Base-by-base conservation (phyloP, 2,797 vertebrate genomes). In the Triplophysa yarkandensis region DNA sequence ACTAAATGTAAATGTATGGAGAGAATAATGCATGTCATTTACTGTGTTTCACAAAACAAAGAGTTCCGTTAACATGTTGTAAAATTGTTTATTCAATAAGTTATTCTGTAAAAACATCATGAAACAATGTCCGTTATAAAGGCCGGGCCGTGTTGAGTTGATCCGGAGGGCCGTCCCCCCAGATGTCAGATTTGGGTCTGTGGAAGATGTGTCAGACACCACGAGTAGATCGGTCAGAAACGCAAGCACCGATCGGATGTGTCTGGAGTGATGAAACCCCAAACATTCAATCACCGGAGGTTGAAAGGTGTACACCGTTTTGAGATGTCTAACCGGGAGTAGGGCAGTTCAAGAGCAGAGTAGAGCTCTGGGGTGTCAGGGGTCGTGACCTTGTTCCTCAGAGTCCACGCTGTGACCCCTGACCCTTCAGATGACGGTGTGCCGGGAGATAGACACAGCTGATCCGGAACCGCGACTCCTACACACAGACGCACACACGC, bases 291-390 rank as follows among this genome's bases (percentile, higher is more conserved):
- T n/a, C n/a, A n/a, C n/a, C n/a, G n/a, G n/a, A n/a, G n/a, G n/a
- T n/a, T n/a, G n/a, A n/a, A n/a, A n/a, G n/a, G n/a, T n/a, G n/a
- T n/a, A n/a, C n/a, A n/a, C n/a, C n/a, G n/a, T n/a, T n/a, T n/a
- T 10, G 21, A 23, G 27, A 32, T 3, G 9, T 23, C 1, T 44
- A 16, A 65, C 50, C 52, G 41, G 75, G 17, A 68, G 78, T 87
- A 83, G 2, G 88, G 76, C 13, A 91, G 85, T 52, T 78, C 86
- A 41, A 92, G 88, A 32, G 81, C 84, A 13, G 86, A 84, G 81
- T 90, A 92, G 62, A 93, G 90, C 71, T 92, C 90, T 23, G 91
- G 90, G 39, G 90, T 92, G 81, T 82, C 90, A 17, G 92, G 91
- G 14, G 88, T 90, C 60, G 58, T 72, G 9, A 27, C 74, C 17